A percentile compares a stretch with the other conserved stretches of the same genome.
Evolutionary conservation across 2,888 invertebrate genomes (phyloP).

Genomic region (Tortricodes alternella): DNA sequence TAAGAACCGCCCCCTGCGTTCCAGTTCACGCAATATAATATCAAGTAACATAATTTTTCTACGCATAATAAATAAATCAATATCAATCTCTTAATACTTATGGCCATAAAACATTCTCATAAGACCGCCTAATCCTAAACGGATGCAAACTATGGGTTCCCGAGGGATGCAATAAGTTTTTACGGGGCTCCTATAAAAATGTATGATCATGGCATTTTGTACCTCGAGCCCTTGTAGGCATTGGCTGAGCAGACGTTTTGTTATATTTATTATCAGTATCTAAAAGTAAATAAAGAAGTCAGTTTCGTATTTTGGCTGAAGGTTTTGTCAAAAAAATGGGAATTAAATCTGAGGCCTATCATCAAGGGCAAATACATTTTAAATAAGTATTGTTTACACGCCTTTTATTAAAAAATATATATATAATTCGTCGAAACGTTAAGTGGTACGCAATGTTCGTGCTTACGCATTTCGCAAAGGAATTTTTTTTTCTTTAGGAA

Average conservation of each 20-base stretch:
- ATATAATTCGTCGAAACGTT: too few relatives aligned
- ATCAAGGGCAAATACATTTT: too few relatives aligned
- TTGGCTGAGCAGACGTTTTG: constrained; percentile 19
- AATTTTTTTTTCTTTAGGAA: too few relatives aligned
- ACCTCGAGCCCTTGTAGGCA: constrained; percentile 13
- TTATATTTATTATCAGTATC: constrained; percentile 21
- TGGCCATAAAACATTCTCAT: constrained; percentile 10
- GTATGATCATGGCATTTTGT: constrained; percentile 32
- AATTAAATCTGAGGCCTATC: too few relatives aligned
- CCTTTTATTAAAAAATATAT: too few relatives aligned
- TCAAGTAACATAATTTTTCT: too few relatives aligned
- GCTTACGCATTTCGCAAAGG: too few relatives aligned
- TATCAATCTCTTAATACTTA: constrained; percentile 9
- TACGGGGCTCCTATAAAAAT: constrained; percentile 35
- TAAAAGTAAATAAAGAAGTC: constrained; percentile 9
- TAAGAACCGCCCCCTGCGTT: background rate
- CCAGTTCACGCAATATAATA: background rate
- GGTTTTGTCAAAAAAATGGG: too few relatives aligned
- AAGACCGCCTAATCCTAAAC: constrained; percentile 30
- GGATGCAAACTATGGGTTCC: constrained; percentile 36
- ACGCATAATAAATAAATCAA: constrained; percentile 7
- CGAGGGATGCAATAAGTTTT: constrained; percentile 36
- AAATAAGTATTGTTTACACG: too few relatives aligned
- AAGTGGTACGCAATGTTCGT: too few relatives aligned
- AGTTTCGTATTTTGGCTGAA: background rate